Evolutionary conservation across 1,140 invertebrate species (phyloP).

Genomic region (Cyrtorhinus lividipennis): DNA sequence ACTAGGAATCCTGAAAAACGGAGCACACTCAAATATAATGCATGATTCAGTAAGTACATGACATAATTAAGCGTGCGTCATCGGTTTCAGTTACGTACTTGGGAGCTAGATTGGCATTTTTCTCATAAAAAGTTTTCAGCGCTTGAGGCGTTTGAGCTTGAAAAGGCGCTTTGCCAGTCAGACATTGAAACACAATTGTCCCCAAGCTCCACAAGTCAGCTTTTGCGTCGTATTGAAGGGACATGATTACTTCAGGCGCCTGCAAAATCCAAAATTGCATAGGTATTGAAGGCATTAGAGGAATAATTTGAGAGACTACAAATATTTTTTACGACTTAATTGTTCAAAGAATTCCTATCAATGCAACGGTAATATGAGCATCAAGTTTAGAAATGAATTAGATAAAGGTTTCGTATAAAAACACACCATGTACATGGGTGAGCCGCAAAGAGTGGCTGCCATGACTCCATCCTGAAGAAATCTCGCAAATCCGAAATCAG

Average conservation of each 20-base stretch:
- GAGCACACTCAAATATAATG: no score
- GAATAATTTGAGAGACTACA: background rate
- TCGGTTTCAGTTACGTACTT: no score
- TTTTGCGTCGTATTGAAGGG: slow-evolving; percentile 95
- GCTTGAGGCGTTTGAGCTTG: slow-evolving; percentile 96
- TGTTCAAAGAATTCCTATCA: no score
- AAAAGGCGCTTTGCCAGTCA: slow-evolving; percentile 97
- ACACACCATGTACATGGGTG: slow-evolving; percentile 99
- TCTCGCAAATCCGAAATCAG: slow-evolving; percentile 98
- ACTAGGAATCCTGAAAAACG: slow-evolving; percentile 67
- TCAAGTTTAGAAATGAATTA: no score
- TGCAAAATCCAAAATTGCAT: slow-evolving; percentile 29
- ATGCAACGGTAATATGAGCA: no score
- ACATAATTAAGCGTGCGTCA: no score
- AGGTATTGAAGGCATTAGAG: background rate
- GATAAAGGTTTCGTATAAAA: no score
- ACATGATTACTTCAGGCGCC: slow-evolving; percentile 99
- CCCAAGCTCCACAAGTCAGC: slow-evolving; percentile 98
- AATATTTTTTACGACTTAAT: no score
- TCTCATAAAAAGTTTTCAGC: slow-evolving; percentile 93
- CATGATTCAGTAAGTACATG: no score
- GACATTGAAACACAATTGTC: slow-evolving; percentile 97
- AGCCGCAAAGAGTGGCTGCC: slow-evolving; percentile 98
- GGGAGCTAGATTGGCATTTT: slow-evolving; percentile 85
- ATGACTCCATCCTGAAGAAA: slow-evolving; percentile 97